Evolutionary conservation across 2,888 invertebrate genomes (phyloP), one percentile per base, ranked within the genome.

Genomic region (Lasius platythorax): DNA sequence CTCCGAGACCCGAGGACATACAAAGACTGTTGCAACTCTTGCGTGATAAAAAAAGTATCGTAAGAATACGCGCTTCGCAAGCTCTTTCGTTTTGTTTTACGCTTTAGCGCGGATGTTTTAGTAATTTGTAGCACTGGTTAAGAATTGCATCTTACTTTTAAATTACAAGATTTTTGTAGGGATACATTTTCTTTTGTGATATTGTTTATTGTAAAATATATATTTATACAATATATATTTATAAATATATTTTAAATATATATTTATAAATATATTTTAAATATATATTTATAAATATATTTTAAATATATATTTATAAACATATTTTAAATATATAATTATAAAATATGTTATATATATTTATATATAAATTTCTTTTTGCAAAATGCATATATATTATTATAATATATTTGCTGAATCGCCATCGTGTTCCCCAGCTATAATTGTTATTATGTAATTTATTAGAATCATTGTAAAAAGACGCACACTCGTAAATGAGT

Each of bases 11-110:
- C 3, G 94, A 94, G 46, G 94, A 94, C 46, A 87, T 94, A 30
- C 94, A 94, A 79, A 91, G 94, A 74, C 88, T 94, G 86, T 87
- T 94, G 12, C 94, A 94, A 74, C 84, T 94, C n/a, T 84, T 94
- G 61, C 92, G 91, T 1, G 94, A 94, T 81, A 88, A 89, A 58
- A 93, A 94, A 58, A 91, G 87, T 46, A 82, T 89, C 56, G 94
- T 94, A 2, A 92, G 93, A 87, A 89, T 91, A 61, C 92, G 93
- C 1, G 94, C 94, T 3, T 94, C 94, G 18, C 91, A 88, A 73
- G 93, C 94, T 0, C 87, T 94, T 1, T 91, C 93, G 12, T 84
- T 92, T 18, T 91, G 92, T 72, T 94, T 92, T 81, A 92, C 92
- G 15, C 15, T 8, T 75, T 87, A 72, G 40, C 40, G 6, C 30